These are phyloP conservation scores for Portunus trituberculatus DNA, from an alignment of 1,140 invertebrate genomes.

Conservation along the genomic window DNA sequence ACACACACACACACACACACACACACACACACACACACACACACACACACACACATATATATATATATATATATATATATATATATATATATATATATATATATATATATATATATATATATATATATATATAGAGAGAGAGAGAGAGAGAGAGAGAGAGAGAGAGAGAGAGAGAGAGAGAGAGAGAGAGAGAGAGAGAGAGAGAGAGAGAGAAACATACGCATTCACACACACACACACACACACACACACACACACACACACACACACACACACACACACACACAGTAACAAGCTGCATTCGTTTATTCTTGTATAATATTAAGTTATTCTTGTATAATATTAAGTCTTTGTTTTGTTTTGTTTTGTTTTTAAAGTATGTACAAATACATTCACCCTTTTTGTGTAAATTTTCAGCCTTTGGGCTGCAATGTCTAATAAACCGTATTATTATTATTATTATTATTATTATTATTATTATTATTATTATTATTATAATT, in stretches of 20 bases:
- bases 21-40: conserved; percentile 29
- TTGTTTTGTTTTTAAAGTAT: too few species aligned
- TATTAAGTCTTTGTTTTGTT: not conserved
- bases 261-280: not conserved
- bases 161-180: not conserved
- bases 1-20: not conserved
- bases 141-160: too few species aligned
- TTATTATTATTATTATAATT: too few species aligned
- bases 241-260: not conserved
- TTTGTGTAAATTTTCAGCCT: too few species aligned
- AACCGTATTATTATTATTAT: too few species aligned
- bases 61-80: not conserved
- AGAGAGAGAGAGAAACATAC: not conserved
- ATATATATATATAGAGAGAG: too few species aligned
- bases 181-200: not conserved
- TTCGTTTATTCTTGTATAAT: not conserved
- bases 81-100: conserved; percentile 22
- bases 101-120: conserved; percentile 48
- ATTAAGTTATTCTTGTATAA: not conserved
- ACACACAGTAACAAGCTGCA: not conserved
- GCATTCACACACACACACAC: not conserved
- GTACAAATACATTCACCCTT: too few species aligned
- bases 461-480: too few species aligned
- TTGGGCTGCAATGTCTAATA: too few species aligned
- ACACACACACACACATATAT: not conserved